Base-by-base conservation (phyloP, 1,140 invertebrate genomes). In the Lordiphosa clarofinis region DNA sequence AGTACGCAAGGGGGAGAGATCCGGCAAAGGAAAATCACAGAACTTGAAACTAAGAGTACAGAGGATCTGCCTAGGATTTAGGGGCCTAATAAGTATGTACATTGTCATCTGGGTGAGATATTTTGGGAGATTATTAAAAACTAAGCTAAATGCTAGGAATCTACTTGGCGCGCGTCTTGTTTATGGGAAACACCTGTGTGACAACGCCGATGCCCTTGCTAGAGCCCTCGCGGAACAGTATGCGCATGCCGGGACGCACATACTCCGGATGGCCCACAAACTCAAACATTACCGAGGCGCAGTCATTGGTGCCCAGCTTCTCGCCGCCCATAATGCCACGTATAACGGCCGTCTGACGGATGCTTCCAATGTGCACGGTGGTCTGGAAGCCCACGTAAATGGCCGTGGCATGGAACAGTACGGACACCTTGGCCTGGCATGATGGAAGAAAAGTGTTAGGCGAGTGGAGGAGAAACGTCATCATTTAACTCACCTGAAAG, bases 311-410 rank as follows among this genome's bases (percentile, higher is more conserved):
- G 8, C 90, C 88, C 9, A 92, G 78, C 31, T 88, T 89, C 48
- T 82, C 87, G 11, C 86, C 67, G 2, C 81, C 88, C 82, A 88
- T 89, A 8, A 82, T 90, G 47, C 91, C 91, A 63, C 91, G 93
- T 15, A 98, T 93, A 13, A 98, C 94, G 12, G 96, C 97, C 0
- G 97, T 99, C 90, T 99, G 98, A 7, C 97, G 90, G 10, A 99
- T 95, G 86, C 97, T 99, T 1, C 96, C 97, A 56, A 99, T 95
- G 86, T 99, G 96, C 2, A 99, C 94, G 0, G 97, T 98, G 19
- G 96, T 95, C 91, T 99, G 96, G 90, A 97, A 98, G 11, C 97
- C 97, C 4, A 92, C 92, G 62, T 93, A 94, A 59, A 99, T 97
- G 13, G 93, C 92, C 2, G 88, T 89, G 4, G 88, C 86, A 88